These are phyloP conservation scores for Panagrolaimus sp. DNA, from an alignment of 1,140 invertebrate genomes.

Conservation along the genomic window DNA sequence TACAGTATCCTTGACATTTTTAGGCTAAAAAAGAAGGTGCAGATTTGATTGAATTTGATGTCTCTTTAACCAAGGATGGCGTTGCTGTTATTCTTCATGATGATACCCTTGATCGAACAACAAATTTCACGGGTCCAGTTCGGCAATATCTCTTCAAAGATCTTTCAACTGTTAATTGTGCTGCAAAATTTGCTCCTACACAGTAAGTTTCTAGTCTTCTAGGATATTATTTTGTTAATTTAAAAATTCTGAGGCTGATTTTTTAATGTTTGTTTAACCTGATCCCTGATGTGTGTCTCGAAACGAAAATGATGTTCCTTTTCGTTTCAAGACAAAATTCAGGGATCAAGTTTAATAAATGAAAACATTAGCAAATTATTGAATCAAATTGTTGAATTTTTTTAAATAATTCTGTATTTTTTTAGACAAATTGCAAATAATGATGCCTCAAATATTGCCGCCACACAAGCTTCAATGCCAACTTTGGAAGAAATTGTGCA, in stretches of 20 bases:
- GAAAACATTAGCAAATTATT: no score
- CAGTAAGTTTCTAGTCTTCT: no score
- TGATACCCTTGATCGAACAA: constrained; percentile 68
- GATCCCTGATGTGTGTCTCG: no score
- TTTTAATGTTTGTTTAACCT: no score
- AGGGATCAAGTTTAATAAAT: no score
- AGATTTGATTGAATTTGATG: constrained; percentile 72
- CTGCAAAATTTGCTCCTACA: constrained; percentile 35
- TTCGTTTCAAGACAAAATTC: no score
- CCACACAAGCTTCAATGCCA: constrained; percentile 29
- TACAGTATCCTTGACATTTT: no score
- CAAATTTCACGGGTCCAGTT: constrained; percentile 65
- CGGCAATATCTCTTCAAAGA: constrained; percentile 67
- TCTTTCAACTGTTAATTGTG: constrained; percentile 62
- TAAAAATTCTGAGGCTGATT: no score
- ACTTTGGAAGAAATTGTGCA: constrained; percentile 56
- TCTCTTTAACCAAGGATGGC: constrained; percentile 70
- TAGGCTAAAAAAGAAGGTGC: constrained; percentile 65
- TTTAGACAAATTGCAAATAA: neutral
- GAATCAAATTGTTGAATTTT: no score
- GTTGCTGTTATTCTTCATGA: constrained; percentile 74
- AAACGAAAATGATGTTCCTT: no score
- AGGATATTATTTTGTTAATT: no score
- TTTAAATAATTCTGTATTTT: neutral
- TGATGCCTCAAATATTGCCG: constrained; percentile 1